Evolutionary conservation across 2,888 invertebrate genomes (phyloP), one percentile per base, ranked within the genome.

Genomic region (Operophtera brumata): DNA sequence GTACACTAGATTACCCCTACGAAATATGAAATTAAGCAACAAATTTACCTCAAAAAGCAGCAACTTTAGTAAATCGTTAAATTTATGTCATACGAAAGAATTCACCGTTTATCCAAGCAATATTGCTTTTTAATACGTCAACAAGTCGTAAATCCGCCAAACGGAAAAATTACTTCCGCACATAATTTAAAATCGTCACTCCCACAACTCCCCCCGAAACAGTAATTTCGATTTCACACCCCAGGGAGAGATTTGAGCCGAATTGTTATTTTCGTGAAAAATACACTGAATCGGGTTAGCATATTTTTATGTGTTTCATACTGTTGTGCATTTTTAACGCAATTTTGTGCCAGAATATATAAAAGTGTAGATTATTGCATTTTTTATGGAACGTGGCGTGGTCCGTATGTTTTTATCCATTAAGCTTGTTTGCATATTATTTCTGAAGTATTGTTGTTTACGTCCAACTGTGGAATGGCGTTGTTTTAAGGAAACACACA

Each of bases 191-290:
- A 75, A 44, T 77, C 72, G 71, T 70, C 66, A 30, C 30, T 3
- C 28, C 14, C 34, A 11, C 34, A 2, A 20, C 4, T 4, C 20
- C 20, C 2, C 61, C 40, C 65, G 47, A 62, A 56, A 59, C 48
- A 49, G 73, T 72, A 69, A 78, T 79, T 75, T 67, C 66, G 70
- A 73, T 70, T 72, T 71, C 59, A 66, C 71, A 71, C 79, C 75
- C 77, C 59, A 39, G 75, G 69, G 79, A 75, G 67, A 74, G 69
- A 61, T 60, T 55, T 52, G 53, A 58, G 47, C 42, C 50, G 44
- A 52, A 55, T 60, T 59, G 60, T 55, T 61, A 52, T 58, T 59
- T 60, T 52, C 42, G 47, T 55, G 60, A 60, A 64, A 64, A 62
- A 62, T 59, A 55, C 55, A 48, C 45, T 28, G 45, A 57, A 57